Conservation (phyloP, 2,888 invertebrate genomes). For the Nephrocerus scutellatus region DNA sequence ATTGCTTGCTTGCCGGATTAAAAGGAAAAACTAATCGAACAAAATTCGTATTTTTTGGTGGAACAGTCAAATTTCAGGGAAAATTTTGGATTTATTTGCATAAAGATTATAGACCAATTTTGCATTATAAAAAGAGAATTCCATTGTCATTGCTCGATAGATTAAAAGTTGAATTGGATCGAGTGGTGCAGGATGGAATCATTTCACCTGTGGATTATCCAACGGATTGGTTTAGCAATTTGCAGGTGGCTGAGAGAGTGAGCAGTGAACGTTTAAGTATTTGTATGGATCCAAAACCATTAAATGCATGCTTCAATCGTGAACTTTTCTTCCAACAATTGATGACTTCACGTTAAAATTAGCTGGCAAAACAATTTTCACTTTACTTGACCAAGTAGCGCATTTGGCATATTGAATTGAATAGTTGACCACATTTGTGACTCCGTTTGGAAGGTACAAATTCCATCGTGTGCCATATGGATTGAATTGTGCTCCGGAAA, state of each 20-base stretch:
- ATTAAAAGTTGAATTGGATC: not conserved
- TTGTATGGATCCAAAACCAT: slow-evolving; percentile 15
- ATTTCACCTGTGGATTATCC: no score
- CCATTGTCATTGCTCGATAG: not conserved
- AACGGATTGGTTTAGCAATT: no score
- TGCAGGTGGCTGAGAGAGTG: no score
- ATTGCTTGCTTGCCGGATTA: no score
- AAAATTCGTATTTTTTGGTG: no score
- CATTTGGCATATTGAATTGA: slow-evolving; percentile 15
- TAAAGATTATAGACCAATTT: not conserved
- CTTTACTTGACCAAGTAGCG: slow-evolving; percentile 17
- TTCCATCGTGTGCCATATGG: slow-evolving; percentile 35
- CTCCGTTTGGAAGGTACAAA: slow-evolving; percentile 22
- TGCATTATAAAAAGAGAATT: slow-evolving; percentile 1
- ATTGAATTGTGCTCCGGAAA: slow-evolving; percentile 29
- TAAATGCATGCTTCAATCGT: slow-evolving; percentile 13
- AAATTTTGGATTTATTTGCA: not conserved
- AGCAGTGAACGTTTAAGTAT: slow-evolving; percentile 7
- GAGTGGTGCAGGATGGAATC: not conserved
- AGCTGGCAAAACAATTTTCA: slow-evolving; percentile 11
- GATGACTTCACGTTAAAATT: slow-evolving; percentile 18
- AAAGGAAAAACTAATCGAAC: no score
- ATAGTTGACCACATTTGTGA: slow-evolving; percentile 19
- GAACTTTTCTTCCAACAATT: slow-evolving; percentile 19
- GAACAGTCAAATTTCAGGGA: not conserved